Conservation (phyloP, 1,140 invertebrate genomes). For the Penaeus vannamei region DNA sequence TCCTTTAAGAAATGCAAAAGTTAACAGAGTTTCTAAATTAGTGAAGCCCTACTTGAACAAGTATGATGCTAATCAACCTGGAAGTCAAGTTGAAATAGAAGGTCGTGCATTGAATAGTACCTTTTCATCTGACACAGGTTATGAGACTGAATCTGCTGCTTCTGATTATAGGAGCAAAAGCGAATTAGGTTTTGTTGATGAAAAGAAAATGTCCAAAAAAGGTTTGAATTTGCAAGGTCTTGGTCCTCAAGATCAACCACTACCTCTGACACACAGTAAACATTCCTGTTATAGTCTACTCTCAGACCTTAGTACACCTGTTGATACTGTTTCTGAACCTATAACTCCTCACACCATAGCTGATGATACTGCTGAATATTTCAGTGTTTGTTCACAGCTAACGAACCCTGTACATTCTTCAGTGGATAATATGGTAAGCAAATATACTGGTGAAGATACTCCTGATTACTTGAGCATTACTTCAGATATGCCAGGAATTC, state of each 20-base stretch:
- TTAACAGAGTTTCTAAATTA: background rate
- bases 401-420: conserved; percentile 29
- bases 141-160: conserved; percentile 51
- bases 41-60: background rate
- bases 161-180: conserved; percentile 20
- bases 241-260: background rate
- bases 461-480: conserved; percentile 44
- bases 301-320: conserved; percentile 5
- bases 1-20: background rate
- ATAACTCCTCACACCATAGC: conserved; percentile 43
- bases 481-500: conserved; percentile 32
- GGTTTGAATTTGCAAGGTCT: background rate
- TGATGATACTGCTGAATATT: conserved; percentile 47
- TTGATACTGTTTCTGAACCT: background rate
- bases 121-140: conserved; percentile 59
- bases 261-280: background rate
- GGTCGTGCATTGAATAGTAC: conserved; percentile 50
- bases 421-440: background rate
- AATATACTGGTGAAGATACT: conserved; percentile 44
- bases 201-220: background rate
- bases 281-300: conserved; percentile 1
- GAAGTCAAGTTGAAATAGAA: conserved; percentile 35
- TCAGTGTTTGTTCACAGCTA: conserved; percentile 44
- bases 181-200: conserved; percentile 28
- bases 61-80: background rate